These are phyloP conservation scores for Corythornis leucogaster DNA, from an alignment of 2,797 vertebrate genomes.

Conservation along the genomic window DNA sequence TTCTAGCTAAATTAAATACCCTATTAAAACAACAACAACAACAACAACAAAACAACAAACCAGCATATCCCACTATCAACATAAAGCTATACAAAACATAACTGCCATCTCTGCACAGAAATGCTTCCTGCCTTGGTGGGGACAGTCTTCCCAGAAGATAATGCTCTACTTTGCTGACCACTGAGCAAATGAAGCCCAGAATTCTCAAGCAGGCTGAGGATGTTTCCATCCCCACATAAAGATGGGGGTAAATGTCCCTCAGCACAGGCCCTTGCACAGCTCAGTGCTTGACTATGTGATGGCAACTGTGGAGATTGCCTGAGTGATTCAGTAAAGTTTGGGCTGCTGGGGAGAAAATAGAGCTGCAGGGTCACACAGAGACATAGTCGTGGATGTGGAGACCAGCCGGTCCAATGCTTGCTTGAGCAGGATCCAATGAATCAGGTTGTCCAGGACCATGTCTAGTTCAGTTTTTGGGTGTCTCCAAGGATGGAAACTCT, in stretches of 20 bases:
- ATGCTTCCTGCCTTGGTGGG: fast-evolving
- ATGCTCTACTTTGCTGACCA: neutral
- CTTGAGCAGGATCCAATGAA: neutral
- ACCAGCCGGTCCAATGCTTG: neutral
- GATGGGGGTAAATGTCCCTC: neutral
- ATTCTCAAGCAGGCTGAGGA: neutral
- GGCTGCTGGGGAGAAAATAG: neutral
- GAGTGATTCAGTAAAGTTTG: neutral
- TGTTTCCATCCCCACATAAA: neutral
- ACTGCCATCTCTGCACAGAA: neutral
- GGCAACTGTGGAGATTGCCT: neutral
- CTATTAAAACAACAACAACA: neutral
- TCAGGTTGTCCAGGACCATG: neutral
- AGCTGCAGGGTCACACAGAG: neutral
- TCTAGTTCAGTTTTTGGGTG: neutral
- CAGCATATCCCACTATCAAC: neutral
- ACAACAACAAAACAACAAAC: neutral
- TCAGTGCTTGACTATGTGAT: neutral
- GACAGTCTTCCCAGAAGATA: neutral
- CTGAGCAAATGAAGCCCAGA: neutral
- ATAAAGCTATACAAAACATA: neutral
- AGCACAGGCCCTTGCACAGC: neutral
- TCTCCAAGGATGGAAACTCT: neutral
- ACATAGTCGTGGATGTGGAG: neutral
- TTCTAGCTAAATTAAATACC: neutral